These are phyloP conservation scores for Hydropsyche betteni DNA, from an alignment of 2,888 invertebrate genomes.

Conservation along the genomic window DNA sequence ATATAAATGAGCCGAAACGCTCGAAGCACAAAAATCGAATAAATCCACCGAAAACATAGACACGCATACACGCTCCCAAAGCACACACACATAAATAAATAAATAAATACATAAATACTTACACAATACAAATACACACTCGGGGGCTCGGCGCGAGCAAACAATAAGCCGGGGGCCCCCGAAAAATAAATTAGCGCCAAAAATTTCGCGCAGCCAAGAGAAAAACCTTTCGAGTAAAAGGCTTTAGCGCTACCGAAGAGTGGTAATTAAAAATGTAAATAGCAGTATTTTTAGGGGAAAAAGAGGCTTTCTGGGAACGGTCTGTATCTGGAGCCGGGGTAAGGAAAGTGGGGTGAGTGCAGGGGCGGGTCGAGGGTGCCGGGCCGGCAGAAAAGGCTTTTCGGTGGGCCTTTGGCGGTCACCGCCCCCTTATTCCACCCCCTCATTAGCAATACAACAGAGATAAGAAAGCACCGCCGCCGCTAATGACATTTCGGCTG, in stretches of 20 bases:
- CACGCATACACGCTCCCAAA: too few species aligned
- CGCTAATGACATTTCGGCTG: slow-evolving; percentile 50
- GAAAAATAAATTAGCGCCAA: slow-evolving; percentile 39
- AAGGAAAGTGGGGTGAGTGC: slow-evolving; percentile 12
- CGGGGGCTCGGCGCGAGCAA: background rate
- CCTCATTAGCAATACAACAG: slow-evolving; percentile 51
- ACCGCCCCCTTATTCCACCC: slow-evolving; percentile 23
- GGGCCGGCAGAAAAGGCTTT: slow-evolving; percentile 25
- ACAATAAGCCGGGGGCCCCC: slow-evolving; percentile 26
- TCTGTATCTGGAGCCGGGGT: slow-evolving; percentile 35
- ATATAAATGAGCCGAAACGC: too few species aligned
- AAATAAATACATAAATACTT: too few species aligned
- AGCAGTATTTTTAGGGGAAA: slow-evolving; percentile 52
- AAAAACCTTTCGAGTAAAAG: slow-evolving; percentile 44
- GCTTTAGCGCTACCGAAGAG: slow-evolving; percentile 48
- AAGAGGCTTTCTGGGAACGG: slow-evolving; percentile 43
- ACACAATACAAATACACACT: too few species aligned
- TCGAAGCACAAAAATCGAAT: too few species aligned
- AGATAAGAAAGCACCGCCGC: slow-evolving; percentile 50
- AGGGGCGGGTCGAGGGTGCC: background rate
- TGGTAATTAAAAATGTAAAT: slow-evolving; percentile 52
- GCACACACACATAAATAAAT: too few species aligned
- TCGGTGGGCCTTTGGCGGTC: slow-evolving; percentile 53
- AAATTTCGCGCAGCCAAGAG: slow-evolving; percentile 40
- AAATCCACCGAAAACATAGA: too few species aligned